Evolutionary conservation across 1,140 invertebrate species (phyloP), one percentile per base, ranked within the genome.

Genomic region (Asobara japonica): DNA sequence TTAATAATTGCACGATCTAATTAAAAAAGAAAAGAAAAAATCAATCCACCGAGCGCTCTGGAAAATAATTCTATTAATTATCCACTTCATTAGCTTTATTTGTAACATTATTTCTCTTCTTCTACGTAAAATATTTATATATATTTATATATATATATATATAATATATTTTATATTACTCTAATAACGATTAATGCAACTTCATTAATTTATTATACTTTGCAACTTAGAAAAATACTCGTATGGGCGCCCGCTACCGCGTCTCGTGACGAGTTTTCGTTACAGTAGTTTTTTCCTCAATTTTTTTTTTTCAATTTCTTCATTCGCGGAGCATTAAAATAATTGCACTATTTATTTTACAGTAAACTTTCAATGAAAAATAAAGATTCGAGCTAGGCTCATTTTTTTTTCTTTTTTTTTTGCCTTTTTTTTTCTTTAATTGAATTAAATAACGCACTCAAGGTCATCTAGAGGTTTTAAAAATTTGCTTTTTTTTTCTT

Each of bases 181-280:
- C 82, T 87, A 86, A 82, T 86, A 86, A 87, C 83, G 85, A 86
- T 60, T 83, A 87, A 86, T 87, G 82, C 84, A 87, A 87, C 85
- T 79, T 86, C 74, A 78, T 84, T 86, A 84, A 71, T 87, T 86
- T 83, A 83, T 86, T 84, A 86, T 82, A 84, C 77, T 86, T 87
- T 84, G 86, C 83, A 87, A 87, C 79, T 87, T 86, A 87, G 83
- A 86, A 86, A 86, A 86, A 86, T 86, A 87, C 79, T 86, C 80
- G 74, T 84, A 81, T 45, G 36, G 69, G 79, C 76, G 81, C 81
- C 78, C 80, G 79, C 77, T 79, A 80, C 81, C 83, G 83, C 77
- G 79, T 83, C 84, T 80, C 82, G 80, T 80, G 74, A 65, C 65
- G 73, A 31, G 31, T 36, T 38, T 41, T 2, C 13, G 3, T 20